Base-by-base conservation (phyloP, 2,113 vertebrate genomes). In the Poeciliopsis turrubarensis region DNA sequence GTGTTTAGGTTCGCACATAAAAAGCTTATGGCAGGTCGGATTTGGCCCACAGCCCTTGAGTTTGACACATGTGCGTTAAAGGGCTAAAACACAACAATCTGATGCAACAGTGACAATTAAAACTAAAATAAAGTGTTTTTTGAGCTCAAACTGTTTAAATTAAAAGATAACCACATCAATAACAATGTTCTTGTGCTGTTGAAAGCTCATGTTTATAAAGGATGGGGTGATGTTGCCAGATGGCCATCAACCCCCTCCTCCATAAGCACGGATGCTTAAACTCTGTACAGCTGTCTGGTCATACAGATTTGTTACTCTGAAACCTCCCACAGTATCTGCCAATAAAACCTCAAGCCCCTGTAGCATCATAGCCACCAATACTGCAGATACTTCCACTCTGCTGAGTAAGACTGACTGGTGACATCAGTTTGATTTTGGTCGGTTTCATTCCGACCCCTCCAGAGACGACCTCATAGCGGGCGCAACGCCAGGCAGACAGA, bases 401-500 rank as follows among this genome's bases (percentile, higher is more conserved):
- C 32, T 37, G 70, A 74, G 29, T 66, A 26, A 8, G 25, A 71
- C 10, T 19, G 37, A 60, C 34, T 60, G 51, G 44, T 65, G 84
- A 78, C 76, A 72, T 57, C 31, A 25, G 44, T 25, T 47, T 30
- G 1, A 15, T 44, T 26, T 12, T 27, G 17, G 30, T 13, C 51
- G 15, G 9, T n/a, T 9, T 4, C 19, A 22, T 60, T 44, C 64
- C 19, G 81, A 69, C 61, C 75, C 39, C 62, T 4, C 70, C 29
- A 13, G 26, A 41, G 66, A 37, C 81, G 70, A 54, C 63, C 85
- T 73, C 61, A 68, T 0, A 6, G 75, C 73, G 80, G 76, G 85
- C 88, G 51, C 62, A 68, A 72, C 1, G 77, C 85, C 90, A 87
- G 60, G 70, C 90, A 91, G 91, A 91, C 88, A 69, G 89, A 92